Percentiles rank a stretch among this genome's conserved stretches.
phyloP scores from a whole-genome alignment of 64 coral and sea anemone species.

The Porites lutea region DNA sequence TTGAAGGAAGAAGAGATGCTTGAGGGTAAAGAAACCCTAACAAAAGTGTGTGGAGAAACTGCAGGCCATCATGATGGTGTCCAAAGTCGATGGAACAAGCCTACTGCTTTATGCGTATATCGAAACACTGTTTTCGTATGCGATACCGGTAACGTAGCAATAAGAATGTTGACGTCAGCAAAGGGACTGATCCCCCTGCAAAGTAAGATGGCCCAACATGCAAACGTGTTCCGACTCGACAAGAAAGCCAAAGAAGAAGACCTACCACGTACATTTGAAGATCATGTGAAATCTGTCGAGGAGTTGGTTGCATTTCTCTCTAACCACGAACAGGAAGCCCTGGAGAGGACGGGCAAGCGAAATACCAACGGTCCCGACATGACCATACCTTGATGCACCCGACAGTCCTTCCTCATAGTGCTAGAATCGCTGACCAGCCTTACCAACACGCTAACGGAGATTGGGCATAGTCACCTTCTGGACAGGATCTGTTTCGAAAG shows the following conservation, averaged over 20 bases:
- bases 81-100: slow-evolving; percentile 48
- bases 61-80: slow-evolving; percentile 53
- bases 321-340: slow-evolving; percentile 21
- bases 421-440: too few relatives aligned
- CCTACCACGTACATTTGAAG: slow-evolving; percentile 64
- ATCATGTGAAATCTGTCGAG: slow-evolving; percentile 56
- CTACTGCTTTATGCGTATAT: slow-evolving; percentile 48
- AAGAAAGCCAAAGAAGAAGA: neutral
- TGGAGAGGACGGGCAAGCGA: slow-evolving; percentile 31
- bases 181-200: slow-evolving; percentile 66
- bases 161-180: slow-evolving; percentile 67
- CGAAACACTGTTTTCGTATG: slow-evolving; percentile 69
- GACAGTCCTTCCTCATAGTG: too few relatives aligned
- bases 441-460: too few relatives aligned
- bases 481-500: too few relatives aligned
- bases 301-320: slow-evolving; percentile 55
- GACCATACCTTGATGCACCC: too few relatives aligned
- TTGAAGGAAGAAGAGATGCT: slow-evolving; percentile 37
- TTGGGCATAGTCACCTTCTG: too few relatives aligned
- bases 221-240: too few relatives aligned
- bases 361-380: too few relatives aligned
- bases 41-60: slow-evolving; percentile 28
- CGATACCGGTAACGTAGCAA: slow-evolving; percentile 59
- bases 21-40: neutral
- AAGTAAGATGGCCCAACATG: slow-evolving; percentile 28